Conservation (phyloP, 2,888 invertebrate genomes). For the Heliconius sara region DNA sequence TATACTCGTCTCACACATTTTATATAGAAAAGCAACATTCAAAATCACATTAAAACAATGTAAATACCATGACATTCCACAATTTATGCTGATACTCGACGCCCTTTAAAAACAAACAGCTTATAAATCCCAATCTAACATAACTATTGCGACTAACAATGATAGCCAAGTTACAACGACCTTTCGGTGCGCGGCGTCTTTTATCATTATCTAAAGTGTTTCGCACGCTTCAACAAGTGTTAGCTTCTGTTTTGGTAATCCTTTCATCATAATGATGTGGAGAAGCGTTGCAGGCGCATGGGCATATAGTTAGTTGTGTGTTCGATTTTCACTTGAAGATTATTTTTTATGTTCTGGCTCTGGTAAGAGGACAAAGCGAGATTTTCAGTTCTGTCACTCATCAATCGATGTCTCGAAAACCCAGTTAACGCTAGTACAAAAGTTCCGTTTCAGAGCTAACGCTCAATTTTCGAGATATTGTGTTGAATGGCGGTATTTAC, state of each 20-base stretch:
- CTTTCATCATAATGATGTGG: conserved; percentile 39
- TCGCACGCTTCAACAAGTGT: conserved; percentile 48
- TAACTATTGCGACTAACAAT: conserved; percentile 13
- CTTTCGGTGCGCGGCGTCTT: conserved; percentile 43
- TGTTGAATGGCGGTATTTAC: too few species aligned
- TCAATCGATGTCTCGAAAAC: too few species aligned
- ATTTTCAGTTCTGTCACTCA: neutral
- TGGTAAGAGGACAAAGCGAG: neutral
- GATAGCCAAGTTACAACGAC: conserved; percentile 32
- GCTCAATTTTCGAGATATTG: too few species aligned
- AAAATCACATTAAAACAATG: neutral
- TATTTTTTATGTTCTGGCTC: neutral
- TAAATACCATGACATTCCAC: neutral
- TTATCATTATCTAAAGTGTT: conserved; percentile 51
- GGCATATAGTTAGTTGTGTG: neutral
- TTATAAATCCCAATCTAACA: conserved; percentile 12
- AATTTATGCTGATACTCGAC: neutral
- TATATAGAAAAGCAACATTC: too few species aligned
- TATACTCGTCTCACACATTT: too few species aligned
- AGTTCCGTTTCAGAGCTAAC: too few species aligned
- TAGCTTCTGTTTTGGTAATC: conserved; percentile 41
- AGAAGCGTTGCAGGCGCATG: neutral
- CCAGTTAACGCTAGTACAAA: too few species aligned
- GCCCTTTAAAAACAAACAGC: conserved; percentile 12
- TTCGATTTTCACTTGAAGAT: neutral